phyloP scores from a whole-genome alignment of 2,113 vertebrate genomes.

The Caloenas nicobarica region DNA sequence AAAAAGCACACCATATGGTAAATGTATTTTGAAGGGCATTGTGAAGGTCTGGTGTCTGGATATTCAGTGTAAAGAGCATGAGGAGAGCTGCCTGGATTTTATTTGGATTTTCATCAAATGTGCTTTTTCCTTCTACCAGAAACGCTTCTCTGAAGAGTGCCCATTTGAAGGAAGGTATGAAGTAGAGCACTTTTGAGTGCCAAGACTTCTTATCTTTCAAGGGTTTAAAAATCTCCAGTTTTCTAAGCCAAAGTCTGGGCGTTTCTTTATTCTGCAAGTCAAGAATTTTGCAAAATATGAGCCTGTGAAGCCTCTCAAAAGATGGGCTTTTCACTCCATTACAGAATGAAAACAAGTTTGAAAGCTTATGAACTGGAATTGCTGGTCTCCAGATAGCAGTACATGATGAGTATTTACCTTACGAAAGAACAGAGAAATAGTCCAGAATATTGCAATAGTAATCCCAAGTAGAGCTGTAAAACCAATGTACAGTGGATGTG shows the following conservation, averaged over 20 bases:
- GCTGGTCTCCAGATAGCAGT: slow-evolving; percentile 24
- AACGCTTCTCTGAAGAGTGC: not conserved
- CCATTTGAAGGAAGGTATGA: not conserved
- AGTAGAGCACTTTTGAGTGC: not conserved
- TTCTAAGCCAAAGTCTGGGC: not conserved
- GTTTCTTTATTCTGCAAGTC: not conserved
- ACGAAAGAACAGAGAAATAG: not conserved
- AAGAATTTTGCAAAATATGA: not conserved
- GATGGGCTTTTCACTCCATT: not conserved
- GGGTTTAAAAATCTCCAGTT: not conserved
- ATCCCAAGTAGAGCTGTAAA: slow-evolving; percentile 22
- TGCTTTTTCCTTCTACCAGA: not conserved
- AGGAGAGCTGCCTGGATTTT: not conserved
- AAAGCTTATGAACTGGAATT: slow-evolving; percentile 38
- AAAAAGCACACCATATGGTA: not conserved
- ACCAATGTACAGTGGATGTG: slow-evolving; percentile 5
- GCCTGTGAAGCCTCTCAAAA: not conserved
- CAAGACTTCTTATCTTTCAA: not conserved
- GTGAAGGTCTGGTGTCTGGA: not conserved
- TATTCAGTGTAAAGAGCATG: not conserved
- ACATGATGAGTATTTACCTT: not conserved
- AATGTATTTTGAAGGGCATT: not conserved
- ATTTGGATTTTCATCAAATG: not conserved
- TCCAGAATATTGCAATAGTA: slow-evolving; percentile 24
- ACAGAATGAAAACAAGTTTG: slow-evolving; percentile 26